These are phyloP conservation scores for Tychaedon coryphoeus DNA, from an alignment of 2,113 vertebrate species.

Conservation along the genomic window DNA sequence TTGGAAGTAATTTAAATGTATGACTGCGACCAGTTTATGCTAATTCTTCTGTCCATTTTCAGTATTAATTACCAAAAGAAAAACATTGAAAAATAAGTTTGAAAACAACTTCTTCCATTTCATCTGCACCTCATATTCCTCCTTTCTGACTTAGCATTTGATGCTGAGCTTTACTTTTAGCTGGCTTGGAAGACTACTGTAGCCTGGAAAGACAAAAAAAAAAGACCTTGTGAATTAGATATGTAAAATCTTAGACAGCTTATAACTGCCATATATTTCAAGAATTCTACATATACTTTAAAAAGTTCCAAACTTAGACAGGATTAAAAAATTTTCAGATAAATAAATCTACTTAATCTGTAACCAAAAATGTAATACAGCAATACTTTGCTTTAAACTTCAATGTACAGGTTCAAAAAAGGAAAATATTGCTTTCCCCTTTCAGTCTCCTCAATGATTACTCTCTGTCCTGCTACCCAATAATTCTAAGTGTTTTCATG, in stretches of 20 bases:
- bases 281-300: background rate
- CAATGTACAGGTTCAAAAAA: background rate
- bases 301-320: background rate
- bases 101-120: background rate
- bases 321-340: background rate
- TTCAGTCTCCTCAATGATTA: background rate
- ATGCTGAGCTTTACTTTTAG: background rate
- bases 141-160: background rate
- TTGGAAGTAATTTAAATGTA: background rate
- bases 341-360: background rate
- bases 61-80: background rate
- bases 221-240: background rate
- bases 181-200: background rate
- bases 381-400: background rate
- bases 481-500: background rate
- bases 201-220: background rate
- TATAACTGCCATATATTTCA: background rate
- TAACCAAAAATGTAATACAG: background rate
- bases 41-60: background rate
- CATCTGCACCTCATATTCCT: background rate
- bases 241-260: background rate
- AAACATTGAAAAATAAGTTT: background rate
- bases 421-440: background rate
- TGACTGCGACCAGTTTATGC: background rate
- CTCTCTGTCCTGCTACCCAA: background rate